Evolutionary conservation across 1,140 invertebrate genomes (phyloP), one percentile per base, ranked within the genome.

Genomic region (Papilio polyxenes): DNA sequence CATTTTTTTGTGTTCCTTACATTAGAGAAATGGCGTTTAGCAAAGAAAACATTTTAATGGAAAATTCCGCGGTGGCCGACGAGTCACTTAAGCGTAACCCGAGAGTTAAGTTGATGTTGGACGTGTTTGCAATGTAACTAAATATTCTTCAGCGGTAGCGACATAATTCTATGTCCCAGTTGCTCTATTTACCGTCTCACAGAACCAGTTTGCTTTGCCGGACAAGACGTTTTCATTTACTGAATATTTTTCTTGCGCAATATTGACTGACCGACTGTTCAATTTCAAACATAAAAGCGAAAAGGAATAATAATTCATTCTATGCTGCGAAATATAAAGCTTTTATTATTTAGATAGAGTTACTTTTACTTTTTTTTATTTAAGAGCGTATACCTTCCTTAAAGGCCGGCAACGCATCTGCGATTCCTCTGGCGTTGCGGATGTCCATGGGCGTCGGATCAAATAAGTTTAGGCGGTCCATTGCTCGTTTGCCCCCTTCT

Each of bases 11-110:
- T 90, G 91, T 91, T 87, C 85, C 82, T 89, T 89, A 85, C 85
- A 86, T 86, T 89, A 92, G 89, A 92, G 81, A 85, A 84, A 91
- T 90, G 84, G 88, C 83, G 89, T 92, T 92, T 88, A 89, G 89
- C 92, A 92, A 94, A 90, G 92, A 92, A 92, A 91, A 93, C 89
- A 89, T 90, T 93, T 92, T 92, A 93, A 93, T 93, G 92, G 91
- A 90, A 92, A 90, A 92, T 91, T 86, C 90, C 82, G 85, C 87
- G 90, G 89, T 92, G 92, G 92, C 89, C 90, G 91, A 90, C 90
- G 87, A 92, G 89, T 92, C 92, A 94, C 92, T 92, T 93, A 94
- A 90, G 83, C 89, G 92, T 91, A 91, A 94, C 88, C 84, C 82
- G 90, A 94, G 89, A 92, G 84, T 49, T 81, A 84, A 89, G 83